phyloP scores from a whole-genome alignment of 2,888 invertebrate genomes.

The Meandrusa payeni region DNA sequence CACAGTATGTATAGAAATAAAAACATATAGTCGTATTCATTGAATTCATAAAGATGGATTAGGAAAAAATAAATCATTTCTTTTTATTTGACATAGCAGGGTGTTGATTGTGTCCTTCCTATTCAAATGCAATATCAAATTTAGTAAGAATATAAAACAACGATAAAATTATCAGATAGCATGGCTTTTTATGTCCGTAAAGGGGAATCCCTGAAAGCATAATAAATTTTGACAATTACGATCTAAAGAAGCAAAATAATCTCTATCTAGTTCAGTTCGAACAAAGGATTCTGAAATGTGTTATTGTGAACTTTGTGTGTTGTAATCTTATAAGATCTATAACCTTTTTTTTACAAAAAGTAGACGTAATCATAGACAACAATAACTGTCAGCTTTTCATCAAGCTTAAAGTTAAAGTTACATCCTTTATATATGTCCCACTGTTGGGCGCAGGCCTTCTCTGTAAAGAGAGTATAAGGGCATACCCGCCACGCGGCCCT shows the following conservation, averaged over 20 bases:
- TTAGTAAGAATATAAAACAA: constrained; percentile 6
- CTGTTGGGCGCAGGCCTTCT: no score
- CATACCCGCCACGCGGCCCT: no score
- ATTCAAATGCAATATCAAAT: constrained; percentile 4
- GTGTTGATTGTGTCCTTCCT: constrained; percentile 8
- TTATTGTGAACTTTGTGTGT: no score
- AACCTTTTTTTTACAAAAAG: no score
- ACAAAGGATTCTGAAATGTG: no score
- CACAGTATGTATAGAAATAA: not conserved
- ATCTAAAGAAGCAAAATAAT: constrained; percentile 3
- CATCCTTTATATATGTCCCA: no score
- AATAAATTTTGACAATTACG: constrained; percentile 13
- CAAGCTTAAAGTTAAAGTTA: no score
- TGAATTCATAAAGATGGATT: not conserved
- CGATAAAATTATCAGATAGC: constrained; percentile 17
- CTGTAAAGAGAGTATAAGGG: no score
- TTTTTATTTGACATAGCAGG: not conserved
- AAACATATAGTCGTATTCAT: not conserved
- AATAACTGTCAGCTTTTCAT: no score
- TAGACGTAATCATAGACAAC: no score
- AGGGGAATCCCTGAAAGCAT: not conserved
- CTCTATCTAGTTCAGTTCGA: no score
- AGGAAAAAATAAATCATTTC: constrained; percentile 1
- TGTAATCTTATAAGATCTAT: no score
- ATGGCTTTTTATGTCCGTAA: constrained; percentile 11